These are phyloP conservation scores for Drosophila grimshawi DNA, from an alignment of 1,140 invertebrate genomes.

Conservation along the genomic window DNA sequence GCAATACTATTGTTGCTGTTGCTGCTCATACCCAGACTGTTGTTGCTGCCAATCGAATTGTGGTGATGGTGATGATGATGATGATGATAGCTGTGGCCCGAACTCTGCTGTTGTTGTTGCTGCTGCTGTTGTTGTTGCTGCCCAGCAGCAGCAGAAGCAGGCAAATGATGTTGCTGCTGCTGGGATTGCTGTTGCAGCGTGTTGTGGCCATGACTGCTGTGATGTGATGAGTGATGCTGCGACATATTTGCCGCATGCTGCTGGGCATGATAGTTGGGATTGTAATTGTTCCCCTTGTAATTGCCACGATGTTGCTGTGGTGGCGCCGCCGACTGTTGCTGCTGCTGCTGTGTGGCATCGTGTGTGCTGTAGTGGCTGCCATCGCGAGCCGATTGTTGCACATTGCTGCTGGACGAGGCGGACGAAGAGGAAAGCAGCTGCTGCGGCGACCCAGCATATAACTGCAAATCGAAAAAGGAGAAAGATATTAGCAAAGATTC, in stretches of 20 bases:
- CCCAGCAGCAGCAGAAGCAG: slow-evolving; percentile 11
- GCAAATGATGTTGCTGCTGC: slow-evolving; percentile 62
- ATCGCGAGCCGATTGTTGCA: slow-evolving; percentile 53
- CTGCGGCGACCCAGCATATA: slow-evolving; percentile 69
- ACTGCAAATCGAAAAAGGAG: slow-evolving; percentile 32
- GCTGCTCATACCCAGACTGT: slow-evolving; percentile 57
- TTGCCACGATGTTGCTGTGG: slow-evolving; percentile 77
- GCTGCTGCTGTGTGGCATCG: slow-evolving; percentile 28
- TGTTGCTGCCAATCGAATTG: slow-evolving; percentile 73
- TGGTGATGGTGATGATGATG: slow-evolving; percentile 67
- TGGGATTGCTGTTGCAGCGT: slow-evolving; percentile 53
- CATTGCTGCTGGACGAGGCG: slow-evolving; percentile 56
- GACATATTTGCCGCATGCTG: slow-evolving; percentile 61
- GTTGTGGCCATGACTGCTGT: slow-evolving; percentile 48
- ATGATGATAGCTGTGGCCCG: slow-evolving; percentile 54
- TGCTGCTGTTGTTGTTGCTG: slow-evolving; percentile 59
- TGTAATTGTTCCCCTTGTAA: slow-evolving; percentile 82
- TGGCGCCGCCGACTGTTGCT: slow-evolving; percentile 34
- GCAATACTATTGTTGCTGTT: slow-evolving; percentile 9
- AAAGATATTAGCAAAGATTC: slow-evolving; percentile 4
- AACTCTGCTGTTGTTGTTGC: slow-evolving; percentile 64
- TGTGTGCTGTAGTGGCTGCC: slow-evolving; percentile 57
- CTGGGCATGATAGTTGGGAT: slow-evolving; percentile 79
- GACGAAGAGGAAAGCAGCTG: slow-evolving; percentile 63
- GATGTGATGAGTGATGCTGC: slow-evolving; percentile 69